Evolutionary conservation across 2,113 vertebrate species (phyloP), one percentile per base, ranked within the genome.

Genomic region (Stegostoma tigrinum): DNA sequence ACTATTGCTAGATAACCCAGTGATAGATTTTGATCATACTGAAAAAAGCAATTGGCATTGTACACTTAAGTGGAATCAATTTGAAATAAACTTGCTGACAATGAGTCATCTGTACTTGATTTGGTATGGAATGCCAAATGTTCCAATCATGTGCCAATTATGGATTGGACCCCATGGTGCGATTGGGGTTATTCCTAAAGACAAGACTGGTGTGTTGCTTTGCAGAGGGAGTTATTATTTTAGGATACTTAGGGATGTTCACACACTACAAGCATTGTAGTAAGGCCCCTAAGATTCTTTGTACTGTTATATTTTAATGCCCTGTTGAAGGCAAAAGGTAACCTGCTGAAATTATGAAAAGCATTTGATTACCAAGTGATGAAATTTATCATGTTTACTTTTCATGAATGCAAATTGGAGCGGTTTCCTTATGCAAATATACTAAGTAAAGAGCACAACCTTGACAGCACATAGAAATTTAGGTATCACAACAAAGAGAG

Each of bases 401-500:
- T 95, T 34, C 10, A 17, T 72, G 94, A 45, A 95, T 52, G 42
- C 72, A 95, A 72, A 95, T 70, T 72, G 94, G 68, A 72, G 75
- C 48, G 94, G 68, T 75, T 95, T 95, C 68, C 94, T 45, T 72
- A 34, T 17, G 45, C 68, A 95, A 95, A 95, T 95, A 72, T 48
- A 95, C 66, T 52, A 45, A 52, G 42, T 48, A 95, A 95, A 95
- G 23, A 34, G 66, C 67, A 75, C 38, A 52, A 95, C 67, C 67
- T 95, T 72, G 94, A 72, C 66, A 17, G 67, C 12, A 72, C 42
- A 72, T 72, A 95, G 52, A 61, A 95, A 72, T 75, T 45, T 95
- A 72, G 94, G 66, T 95, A 95, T 95, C 94, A 95, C 94, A 95
- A 95, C 72, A 95, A 95, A 72, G 94, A 70, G 94, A 95, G 94